Evolutionary conservation across 2,113 vertebrate genomes (phyloP).

Genomic region (Macrotus californicus): DNA sequence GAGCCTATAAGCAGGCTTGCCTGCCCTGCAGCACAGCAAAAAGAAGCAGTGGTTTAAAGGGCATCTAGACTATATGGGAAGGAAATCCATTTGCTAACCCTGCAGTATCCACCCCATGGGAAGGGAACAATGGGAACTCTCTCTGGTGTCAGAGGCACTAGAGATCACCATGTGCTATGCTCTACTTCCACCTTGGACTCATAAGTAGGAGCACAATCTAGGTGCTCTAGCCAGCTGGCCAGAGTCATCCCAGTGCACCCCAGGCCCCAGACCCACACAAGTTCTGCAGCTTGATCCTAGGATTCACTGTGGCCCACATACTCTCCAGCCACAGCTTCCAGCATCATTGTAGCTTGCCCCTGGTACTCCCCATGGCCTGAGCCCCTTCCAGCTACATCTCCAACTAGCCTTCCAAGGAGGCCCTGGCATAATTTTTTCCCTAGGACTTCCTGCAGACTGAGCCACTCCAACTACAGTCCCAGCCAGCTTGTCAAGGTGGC

Average conservation of each 20-base stretch:
- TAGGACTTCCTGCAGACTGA: neutral
- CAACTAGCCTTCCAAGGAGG: neutral
- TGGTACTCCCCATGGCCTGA: neutral
- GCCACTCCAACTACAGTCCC: neutral
- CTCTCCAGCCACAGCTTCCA: neutral
- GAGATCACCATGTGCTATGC: neutral
- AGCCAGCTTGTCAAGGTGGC: neutral
- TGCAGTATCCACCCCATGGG: neutral
- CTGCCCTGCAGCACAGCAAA: neutral
- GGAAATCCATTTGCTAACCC: neutral
- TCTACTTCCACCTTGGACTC: neutral
- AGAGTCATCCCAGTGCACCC: neutral
- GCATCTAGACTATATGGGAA: neutral
- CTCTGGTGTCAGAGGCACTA: neutral
- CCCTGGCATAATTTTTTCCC: neutral
- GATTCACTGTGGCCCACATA: neutral
- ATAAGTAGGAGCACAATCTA: neutral
- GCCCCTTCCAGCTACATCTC: neutral
- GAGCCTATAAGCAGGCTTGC: neutral
- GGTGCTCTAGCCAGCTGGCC: neutral
- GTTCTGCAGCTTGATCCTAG: neutral
- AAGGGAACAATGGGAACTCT: neutral
- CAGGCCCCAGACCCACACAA: neutral
- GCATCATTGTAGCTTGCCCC: neutral
- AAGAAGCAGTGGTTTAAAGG: neutral